phyloP scores from a whole-genome alignment of 2,797 vertebrate species.

The Potorous gilbertii region DNA sequence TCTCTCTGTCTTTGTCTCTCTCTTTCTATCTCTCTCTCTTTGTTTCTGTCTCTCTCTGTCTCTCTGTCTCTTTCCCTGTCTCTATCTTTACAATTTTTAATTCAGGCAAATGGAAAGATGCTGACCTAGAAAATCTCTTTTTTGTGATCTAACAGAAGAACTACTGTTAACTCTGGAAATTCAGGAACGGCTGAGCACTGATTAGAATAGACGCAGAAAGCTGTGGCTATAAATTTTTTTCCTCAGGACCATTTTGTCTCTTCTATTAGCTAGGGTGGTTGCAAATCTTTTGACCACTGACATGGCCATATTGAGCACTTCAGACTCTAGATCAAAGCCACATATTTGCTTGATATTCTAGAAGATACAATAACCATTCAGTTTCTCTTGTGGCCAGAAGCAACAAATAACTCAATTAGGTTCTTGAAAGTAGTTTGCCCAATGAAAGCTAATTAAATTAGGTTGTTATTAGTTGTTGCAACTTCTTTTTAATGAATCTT shows the following conservation, averaged over 20 bases:
- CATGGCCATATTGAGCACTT: background rate
- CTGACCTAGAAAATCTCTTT: background rate
- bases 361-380: slow-evolving; percentile 33
- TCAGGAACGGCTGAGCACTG: background rate
- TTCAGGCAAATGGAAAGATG: background rate
- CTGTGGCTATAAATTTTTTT: background rate
- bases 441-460: slow-evolving; percentile 79
- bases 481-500: slow-evolving; percentile 77
- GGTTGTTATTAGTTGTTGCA: slow-evolving; percentile 74
- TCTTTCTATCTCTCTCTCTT: background rate
- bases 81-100: background rate
- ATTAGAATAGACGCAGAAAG: background rate
- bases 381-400: slow-evolving; percentile 49
- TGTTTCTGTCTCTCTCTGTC: no score
- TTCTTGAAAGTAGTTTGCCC: slow-evolving; percentile 70
- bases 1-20: background rate
- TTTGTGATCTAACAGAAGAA: background rate
- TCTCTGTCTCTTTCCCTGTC: background rate
- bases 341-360: slow-evolving; percentile 35
- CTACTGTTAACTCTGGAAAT: background rate
- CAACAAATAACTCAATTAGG: slow-evolving; percentile 66
- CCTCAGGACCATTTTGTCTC: background rate
- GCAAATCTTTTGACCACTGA: background rate
- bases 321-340: background rate
- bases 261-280: background rate